Percentiles rank a stretch among this genome's conserved stretches.
phyloP scores from a whole-genome alignment of 2,797 vertebrate species.

The Antennarius maculatus region DNA sequence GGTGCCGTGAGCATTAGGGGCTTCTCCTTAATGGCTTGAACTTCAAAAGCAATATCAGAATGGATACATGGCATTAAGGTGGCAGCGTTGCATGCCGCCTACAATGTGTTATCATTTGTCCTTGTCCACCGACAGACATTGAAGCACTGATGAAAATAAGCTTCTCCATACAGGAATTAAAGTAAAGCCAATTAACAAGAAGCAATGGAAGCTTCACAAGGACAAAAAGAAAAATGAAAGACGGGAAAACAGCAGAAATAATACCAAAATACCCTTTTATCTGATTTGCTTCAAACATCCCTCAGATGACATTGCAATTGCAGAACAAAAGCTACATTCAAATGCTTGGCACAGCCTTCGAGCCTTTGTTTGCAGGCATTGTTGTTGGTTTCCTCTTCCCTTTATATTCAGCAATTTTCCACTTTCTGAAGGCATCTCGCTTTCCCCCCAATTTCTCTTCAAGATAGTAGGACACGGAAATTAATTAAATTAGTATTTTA shows the following conservation, averaged over 20 bases:
- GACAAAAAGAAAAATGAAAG: conserved; percentile 32
- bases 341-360: conserved; percentile 8
- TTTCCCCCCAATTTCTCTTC: conserved; percentile 37
- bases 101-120: conserved; percentile 89
- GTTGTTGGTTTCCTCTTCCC: conserved; percentile 40
- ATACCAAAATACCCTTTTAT: conserved; percentile 30
- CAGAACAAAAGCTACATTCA: conserved; percentile 30
- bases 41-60: conserved; percentile 89
- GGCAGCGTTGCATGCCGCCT: conserved; percentile 89
- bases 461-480: conserved; percentile 61
- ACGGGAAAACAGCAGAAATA: conserved; percentile 12
- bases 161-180: conserved; percentile 77
- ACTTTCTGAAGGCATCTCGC: conserved; percentile 49
- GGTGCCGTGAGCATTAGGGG: conserved; percentile 82
- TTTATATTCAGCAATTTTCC: conserved; percentile 55
- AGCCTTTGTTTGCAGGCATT: conserved; percentile 50
- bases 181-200: conserved; percentile 79
- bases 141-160: conserved; percentile 86
- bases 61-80: conserved; percentile 92
- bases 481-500: conserved; percentile 72
- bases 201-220: conserved; percentile 48
- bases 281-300: conserved; percentile 39
- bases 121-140: conserved; percentile 88
- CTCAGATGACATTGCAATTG: conserved; percentile 22
- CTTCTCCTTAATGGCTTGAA: conserved; percentile 90